A percentile compares a stretch with the other conserved stretches of the same genome.
Evolutionary conservation across 2,113 vertebrate genomes (phyloP).

Genomic region (Aegithalos caudatus): DNA sequence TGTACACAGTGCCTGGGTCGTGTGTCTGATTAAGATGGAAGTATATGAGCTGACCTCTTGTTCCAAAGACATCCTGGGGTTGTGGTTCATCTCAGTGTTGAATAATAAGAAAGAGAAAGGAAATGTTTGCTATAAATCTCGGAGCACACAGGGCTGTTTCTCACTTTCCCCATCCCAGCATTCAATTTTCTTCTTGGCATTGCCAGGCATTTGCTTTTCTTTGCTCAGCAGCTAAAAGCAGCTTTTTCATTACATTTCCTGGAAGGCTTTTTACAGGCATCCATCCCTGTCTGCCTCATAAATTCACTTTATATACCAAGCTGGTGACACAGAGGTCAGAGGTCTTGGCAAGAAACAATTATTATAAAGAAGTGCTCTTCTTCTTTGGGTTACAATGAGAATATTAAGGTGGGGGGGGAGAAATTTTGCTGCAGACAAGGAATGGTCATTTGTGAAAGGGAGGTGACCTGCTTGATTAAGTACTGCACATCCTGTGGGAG

Average conservation of each 20-base stretch:
- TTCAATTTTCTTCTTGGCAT: slow-evolving; percentile 59
- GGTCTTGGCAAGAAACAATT: slow-evolving; percentile 42
- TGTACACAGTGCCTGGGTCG: neutral
- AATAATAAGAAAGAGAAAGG: slow-evolving; percentile 56
- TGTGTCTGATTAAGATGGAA: slow-evolving; percentile 15
- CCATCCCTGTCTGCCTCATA: slow-evolving; percentile 50
- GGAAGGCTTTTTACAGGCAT: slow-evolving; percentile 39
- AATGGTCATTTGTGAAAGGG: neutral
- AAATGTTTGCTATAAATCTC: slow-evolving; percentile 54
- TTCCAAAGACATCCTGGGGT: neutral
- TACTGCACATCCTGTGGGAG: neutral
- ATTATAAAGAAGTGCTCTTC: slow-evolving; percentile 24
- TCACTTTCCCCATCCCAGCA: slow-evolving; percentile 2
- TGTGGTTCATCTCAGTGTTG: slow-evolving; percentile 27
- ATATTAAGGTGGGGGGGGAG: neutral
- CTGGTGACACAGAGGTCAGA: slow-evolving; percentile 6
- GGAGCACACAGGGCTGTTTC: neutral
- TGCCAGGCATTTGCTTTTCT: slow-evolving; percentile 19
- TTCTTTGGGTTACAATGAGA: neutral
- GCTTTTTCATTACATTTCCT: slow-evolving; percentile 66
- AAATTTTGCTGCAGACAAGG: neutral
- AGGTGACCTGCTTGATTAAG: neutral
- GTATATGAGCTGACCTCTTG: neutral
- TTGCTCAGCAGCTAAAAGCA: slow-evolving; percentile 49
- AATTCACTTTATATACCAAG: slow-evolving; percentile 62